Evolutionary conservation across 2,113 vertebrate genomes (phyloP).

Genomic region (Falcunculus frontatus): DNA sequence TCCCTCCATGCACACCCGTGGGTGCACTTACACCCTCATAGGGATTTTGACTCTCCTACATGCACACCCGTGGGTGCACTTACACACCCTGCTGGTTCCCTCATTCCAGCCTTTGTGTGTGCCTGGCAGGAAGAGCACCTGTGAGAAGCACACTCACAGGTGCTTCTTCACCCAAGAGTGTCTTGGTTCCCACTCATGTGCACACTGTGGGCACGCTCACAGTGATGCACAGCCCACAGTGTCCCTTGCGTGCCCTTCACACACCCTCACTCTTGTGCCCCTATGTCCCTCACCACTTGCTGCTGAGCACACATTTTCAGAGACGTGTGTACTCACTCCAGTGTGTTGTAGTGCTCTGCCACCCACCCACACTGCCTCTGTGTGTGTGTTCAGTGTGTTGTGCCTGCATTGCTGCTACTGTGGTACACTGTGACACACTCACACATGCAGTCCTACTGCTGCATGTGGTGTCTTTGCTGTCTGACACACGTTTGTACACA

Average conservation of each 20-base stretch:
- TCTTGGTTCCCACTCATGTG: not conserved
- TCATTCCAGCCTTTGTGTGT: not conserved
- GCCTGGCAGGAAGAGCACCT: not conserved
- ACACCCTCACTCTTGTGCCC: not conserved
- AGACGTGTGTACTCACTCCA: rapidly evolving
- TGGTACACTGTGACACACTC: not conserved
- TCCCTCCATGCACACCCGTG: rapidly evolving
- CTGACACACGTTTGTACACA: not conserved
- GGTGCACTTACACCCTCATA: not conserved
- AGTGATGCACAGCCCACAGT: not conserved
- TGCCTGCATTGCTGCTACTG: not conserved
- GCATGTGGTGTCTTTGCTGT: not conserved
- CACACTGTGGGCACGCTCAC: not conserved
- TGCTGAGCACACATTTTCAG: not conserved
- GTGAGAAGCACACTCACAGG: not conserved
- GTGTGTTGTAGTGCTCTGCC: not conserved
- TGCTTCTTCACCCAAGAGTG: not conserved
- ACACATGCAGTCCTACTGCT: not conserved
- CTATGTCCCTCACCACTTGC: not conserved
- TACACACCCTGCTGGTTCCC: not conserved
- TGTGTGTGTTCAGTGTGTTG: not conserved
- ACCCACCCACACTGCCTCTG: too few relatives aligned
- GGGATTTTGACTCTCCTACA: not conserved
- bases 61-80: not conserved
- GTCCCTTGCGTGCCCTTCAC: not conserved